A percentile compares a stretch with the other conserved stretches of the same genome.
Evolutionary conservation across 1,140 invertebrate genomes (phyloP).

Genomic region (Vollenhovia emeryi): DNA sequence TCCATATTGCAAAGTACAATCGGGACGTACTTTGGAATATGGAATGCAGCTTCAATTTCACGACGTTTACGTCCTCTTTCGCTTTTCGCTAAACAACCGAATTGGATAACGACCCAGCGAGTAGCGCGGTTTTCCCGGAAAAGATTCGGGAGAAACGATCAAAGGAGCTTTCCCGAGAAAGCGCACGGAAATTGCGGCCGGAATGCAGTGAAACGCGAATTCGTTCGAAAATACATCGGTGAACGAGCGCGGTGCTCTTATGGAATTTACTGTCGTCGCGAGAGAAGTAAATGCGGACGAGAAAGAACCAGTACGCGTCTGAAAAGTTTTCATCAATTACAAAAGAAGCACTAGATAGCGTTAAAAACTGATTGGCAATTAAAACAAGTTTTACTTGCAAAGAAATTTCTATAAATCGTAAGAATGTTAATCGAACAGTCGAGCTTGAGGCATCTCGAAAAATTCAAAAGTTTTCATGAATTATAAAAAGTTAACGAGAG

Average conservation of each 20-base stretch:
- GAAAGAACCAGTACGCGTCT: neutral
- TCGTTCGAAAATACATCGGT: neutral
- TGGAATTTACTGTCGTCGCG: neutral
- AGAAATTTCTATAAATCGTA: neutral
- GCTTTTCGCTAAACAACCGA: neutral
- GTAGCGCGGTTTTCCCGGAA: conserved; percentile 8
- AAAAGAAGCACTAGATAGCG: neutral
- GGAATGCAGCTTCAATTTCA: neutral
- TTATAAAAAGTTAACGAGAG: neutral
- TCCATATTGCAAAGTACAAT: no score
- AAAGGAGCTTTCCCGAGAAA: neutral
- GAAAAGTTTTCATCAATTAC: neutral
- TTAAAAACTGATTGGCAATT: neutral
- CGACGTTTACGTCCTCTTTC: neutral
- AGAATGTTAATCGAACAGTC: conserved; percentile 1
- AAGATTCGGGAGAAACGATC: conserved; percentile 13
- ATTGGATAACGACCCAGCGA: neutral
- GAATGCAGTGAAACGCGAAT: neutral
- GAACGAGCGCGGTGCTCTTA: neutral
- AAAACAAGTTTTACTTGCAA: neutral
- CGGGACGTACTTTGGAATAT: neutral
- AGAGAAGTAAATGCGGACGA: neutral
- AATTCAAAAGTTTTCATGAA: neutral
- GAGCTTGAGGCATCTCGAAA: neutral
- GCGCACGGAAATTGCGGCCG: neutral